These are phyloP conservation scores for Catagonus wagneri DNA, from an alignment of 2,113 vertebrate species.

Conservation along the genomic window DNA sequence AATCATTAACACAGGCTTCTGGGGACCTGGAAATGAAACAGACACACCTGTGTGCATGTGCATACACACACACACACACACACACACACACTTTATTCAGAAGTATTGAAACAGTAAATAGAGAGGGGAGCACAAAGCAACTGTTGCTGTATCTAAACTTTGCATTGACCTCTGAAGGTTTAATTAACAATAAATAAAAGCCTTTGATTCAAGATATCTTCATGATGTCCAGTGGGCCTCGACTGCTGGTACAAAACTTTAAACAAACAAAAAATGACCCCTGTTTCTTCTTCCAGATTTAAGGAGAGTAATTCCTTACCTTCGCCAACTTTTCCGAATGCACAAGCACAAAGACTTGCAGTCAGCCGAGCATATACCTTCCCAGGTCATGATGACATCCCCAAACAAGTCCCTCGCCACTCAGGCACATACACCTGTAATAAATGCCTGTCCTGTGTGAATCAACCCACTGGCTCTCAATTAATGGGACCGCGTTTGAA, in stretches of 20 bases:
- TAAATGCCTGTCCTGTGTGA: neutral
- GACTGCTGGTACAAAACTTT: neutral
- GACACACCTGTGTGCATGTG: too few relatives aligned
- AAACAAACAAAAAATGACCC: neutral
- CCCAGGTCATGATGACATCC: neutral
- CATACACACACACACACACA: neutral
- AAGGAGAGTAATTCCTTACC: neutral
- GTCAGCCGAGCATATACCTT: neutral
- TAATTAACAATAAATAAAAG: neutral
- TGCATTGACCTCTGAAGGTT: neutral
- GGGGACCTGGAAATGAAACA: neutral
- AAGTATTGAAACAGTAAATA: neutral
- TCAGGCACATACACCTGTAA: neutral
- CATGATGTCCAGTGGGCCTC: neutral
- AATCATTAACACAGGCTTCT: neutral
- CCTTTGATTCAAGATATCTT: neutral
- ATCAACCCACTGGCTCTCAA: neutral
- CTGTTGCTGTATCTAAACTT: neutral
- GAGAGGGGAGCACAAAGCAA: neutral
- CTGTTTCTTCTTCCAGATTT: neutral
- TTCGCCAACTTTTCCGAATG: neutral
- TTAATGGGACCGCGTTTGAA: neutral
- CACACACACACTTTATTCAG: neutral
- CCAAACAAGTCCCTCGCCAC: neutral
- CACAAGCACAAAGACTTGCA: accelerated